These are phyloP conservation scores for Chaetophractus vellerosus DNA, from an alignment of 2,797 vertebrate genomes.

Conservation along the genomic window DNA sequence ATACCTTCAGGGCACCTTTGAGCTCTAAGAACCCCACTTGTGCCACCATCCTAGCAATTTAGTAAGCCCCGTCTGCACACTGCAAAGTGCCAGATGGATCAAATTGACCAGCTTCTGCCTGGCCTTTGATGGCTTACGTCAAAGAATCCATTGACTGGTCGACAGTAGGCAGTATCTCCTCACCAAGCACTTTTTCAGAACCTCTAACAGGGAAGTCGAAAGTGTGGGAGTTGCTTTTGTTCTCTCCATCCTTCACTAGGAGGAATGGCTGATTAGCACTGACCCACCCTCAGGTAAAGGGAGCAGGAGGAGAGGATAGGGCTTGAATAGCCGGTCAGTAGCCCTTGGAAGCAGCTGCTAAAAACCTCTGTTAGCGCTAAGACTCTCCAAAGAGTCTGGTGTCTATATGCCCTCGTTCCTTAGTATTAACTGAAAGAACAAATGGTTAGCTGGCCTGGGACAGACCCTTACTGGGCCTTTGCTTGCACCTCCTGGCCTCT, in stretches of 20 bases:
- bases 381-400: background rate
- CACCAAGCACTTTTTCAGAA: background rate
- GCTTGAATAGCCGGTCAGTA: background rate
- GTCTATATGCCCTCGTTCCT: background rate
- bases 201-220: background rate
- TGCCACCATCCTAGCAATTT: background rate
- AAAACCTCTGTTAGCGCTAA: background rate
- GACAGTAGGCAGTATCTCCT: background rate
- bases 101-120: background rate
- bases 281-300: background rate
- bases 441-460: background rate
- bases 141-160: background rate
- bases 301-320: background rate
- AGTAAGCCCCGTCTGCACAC: background rate
- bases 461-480: background rate
- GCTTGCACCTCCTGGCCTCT: background rate
- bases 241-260: background rate
- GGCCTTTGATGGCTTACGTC: background rate
- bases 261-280: background rate
- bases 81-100: background rate
- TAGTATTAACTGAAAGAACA: background rate
- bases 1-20: background rate
- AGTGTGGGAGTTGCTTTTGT: background rate
- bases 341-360: background rate
- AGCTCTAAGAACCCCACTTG: background rate